Base-by-base conservation (phyloP, 1,140 invertebrate genomes). In the Drosophila sproati region DNA sequence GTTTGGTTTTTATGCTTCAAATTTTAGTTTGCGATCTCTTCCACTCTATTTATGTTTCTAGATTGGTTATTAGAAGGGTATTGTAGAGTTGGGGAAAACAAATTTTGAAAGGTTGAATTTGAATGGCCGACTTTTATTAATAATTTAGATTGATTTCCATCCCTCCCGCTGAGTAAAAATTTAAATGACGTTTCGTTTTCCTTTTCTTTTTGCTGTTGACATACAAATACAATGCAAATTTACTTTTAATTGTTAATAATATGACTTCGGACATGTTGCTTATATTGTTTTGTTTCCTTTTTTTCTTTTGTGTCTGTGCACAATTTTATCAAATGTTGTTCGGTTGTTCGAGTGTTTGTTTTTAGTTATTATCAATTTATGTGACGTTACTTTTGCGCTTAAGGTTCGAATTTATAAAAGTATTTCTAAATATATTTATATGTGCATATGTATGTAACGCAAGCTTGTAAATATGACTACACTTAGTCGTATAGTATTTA, bases 211-310 rank as follows among this genome's bases (percentile, higher is more conserved):
- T 90, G 81, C 86, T 90, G 76, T 79, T 87, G 62, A 89, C 89
- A 91, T 91, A 91, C 89, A 91, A 91, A 87, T 91, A 91, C 73
- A 91, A 60, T 71, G 89, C 71, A 87, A 82, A 87, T 83, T 81
- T 91, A 86, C 63, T 89, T 86, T 77, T 91, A 83, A 82, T 79
- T 47, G 66, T 82, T 76, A 77, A 75, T 64, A 80, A 74, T 56
- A 55, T 59, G 57, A 35, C 48, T 28, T 47, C 73, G 61, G 63
- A 71, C 66, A 12, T 12, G 12, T 12, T 12, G 12, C 12, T 12
- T 12, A 12, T 12, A 12, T 12, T 12, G 12, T 12, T 12, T 12
- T 12, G 12, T 12, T 12, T 12, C 0, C 0, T 12, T 12, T 12
- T 12, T 12, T 12, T 12, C 12, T 12, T 12, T 12, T 12, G 12